Percentiles rank a stretch among this genome's conserved stretches.
Evolutionary conservation across 2,888 invertebrate genomes (phyloP).

Genomic region (Xanthorhoe spadicearia): DNA sequence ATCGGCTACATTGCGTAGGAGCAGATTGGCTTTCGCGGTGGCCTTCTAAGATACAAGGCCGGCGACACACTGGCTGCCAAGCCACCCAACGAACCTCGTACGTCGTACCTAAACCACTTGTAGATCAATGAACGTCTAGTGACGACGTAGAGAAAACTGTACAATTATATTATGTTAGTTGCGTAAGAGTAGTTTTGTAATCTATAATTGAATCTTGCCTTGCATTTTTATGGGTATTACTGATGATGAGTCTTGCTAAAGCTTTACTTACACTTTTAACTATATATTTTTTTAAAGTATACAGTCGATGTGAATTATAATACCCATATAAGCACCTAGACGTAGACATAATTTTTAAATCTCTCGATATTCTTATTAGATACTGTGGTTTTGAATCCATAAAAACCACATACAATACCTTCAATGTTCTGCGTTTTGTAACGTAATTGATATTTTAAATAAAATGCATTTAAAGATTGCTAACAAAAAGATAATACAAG

Average conservation of each 20-base stretch:
- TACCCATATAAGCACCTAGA: background rate
- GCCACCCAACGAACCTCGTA: conserved; percentile 18
- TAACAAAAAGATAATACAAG: conserved; percentile 23
- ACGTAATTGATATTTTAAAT: conserved; percentile 2
- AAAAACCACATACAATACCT: background rate
- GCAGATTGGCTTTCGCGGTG: conserved; percentile 58
- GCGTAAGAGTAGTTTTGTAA: background rate
- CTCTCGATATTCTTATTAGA: background rate
- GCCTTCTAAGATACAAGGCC: conserved; percentile 72
- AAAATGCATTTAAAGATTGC: background rate
- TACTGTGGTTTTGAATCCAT: background rate
- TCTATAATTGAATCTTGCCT: too few species aligned
- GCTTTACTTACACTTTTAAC: background rate
- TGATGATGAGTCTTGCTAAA: background rate
- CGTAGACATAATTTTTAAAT: background rate
- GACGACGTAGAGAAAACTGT: background rate
- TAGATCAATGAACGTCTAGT: conserved; percentile 26
- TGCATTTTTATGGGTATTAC: too few species aligned
- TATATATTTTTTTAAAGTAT: too few species aligned
- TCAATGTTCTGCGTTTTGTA: conserved; percentile 1
- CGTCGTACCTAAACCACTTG: conserved; percentile 27
- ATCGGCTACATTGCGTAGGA: conserved; percentile 51
- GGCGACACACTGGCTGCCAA: conserved; percentile 38
- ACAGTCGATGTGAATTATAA: background rate
- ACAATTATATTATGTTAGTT: background rate